Evolutionary conservation across 2,113 vertebrate species (phyloP).

Genomic region (Spheniscus mendiculus): DNA sequence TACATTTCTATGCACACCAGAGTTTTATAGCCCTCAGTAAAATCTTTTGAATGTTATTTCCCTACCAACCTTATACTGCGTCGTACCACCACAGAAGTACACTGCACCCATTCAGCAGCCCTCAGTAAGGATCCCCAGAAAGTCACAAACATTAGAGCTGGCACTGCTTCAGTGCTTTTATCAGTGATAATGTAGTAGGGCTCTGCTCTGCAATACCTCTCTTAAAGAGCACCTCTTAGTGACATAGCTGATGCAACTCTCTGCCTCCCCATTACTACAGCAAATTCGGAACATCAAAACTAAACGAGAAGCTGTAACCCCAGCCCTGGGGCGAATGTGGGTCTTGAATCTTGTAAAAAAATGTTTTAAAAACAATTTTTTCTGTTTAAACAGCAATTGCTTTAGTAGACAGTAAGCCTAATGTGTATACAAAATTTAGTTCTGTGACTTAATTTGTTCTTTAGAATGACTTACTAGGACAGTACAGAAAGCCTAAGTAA

Average conservation of each 20-base stretch:
- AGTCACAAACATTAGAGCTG: rapidly evolving
- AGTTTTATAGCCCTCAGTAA: not conserved
- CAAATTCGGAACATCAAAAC: not conserved
- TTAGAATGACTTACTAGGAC: not conserved
- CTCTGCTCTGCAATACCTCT: not conserved
- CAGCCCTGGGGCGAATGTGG: rapidly evolving
- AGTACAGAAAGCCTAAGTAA: not conserved
- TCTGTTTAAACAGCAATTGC: not conserved
- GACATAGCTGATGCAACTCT: not conserved
- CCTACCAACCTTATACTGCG: rapidly evolving
- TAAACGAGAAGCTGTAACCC: not conserved
- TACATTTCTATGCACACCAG: not conserved
- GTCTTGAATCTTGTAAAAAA: not conserved
- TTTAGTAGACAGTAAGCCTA: not conserved
- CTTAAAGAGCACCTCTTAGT: not conserved
- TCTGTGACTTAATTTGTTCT: not conserved
- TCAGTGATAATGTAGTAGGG: rapidly evolving
- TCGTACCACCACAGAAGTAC: not conserved
- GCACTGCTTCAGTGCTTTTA: not conserved
- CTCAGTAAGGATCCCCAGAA: not conserved
- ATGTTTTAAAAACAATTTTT: not conserved
- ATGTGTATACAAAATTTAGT: not conserved
- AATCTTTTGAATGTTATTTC: not conserved
- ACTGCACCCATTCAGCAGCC: not conserved
- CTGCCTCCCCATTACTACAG: not conserved